These are phyloP conservation scores for Agrochola lota DNA, from an alignment of 2,888 invertebrate species.

Conservation along the genomic window DNA sequence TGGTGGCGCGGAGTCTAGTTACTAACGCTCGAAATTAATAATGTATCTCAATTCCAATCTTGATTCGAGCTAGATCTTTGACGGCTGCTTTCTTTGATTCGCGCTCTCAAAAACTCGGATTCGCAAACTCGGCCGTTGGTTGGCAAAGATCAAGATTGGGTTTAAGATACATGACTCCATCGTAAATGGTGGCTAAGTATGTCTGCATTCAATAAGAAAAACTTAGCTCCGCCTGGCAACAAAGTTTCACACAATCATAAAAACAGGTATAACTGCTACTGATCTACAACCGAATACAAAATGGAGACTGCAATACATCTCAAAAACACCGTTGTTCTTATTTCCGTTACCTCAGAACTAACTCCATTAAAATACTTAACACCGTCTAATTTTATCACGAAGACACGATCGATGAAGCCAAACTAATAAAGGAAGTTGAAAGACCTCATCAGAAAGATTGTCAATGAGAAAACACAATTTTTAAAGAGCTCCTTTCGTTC, in stretches of 20 bases:
- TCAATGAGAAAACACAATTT: background rate
- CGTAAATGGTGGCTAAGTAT: background rate
- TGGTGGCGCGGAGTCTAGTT: background rate
- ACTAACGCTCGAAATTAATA: background rate
- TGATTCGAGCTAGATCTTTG: background rate
- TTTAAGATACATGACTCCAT: background rate
- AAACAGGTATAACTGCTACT: constrained; percentile 32
- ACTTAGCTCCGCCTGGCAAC: background rate
- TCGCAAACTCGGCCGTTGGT: background rate
- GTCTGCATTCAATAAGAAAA: background rate
- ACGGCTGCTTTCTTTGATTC: background rate
- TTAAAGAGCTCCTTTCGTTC: background rate
- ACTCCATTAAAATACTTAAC: constrained; percentile 34
- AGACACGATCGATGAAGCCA: background rate
- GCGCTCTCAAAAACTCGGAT: background rate
- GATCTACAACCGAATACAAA: constrained; percentile 28
- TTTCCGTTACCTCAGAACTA: constrained; percentile 29
- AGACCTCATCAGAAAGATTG: constrained; percentile 1
- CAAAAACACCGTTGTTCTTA: constrained; percentile 35
- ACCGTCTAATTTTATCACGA: constrained; percentile 32
- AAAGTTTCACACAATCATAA: constrained; percentile 28
- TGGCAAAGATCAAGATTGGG: background rate
- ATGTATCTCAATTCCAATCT: background rate
- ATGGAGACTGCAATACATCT: constrained; percentile 28
- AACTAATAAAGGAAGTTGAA: constrained; percentile 17